Evolutionary conservation across 2,113 vertebrate genomes (phyloP).

Genomic region (Pelecanoides urinatrix): DNA sequence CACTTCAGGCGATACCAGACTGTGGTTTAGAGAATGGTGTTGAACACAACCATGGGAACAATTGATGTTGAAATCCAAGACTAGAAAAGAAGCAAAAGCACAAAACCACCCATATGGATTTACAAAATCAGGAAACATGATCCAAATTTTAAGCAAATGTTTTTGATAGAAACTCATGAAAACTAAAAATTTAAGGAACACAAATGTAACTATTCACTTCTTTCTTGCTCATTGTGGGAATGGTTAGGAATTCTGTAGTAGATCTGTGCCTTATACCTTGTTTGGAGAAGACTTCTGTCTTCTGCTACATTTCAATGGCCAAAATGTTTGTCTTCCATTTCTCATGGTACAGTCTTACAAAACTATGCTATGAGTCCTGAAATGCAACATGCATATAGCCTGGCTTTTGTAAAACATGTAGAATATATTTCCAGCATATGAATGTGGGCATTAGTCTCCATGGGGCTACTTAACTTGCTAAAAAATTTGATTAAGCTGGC

Average conservation of each 20-base stretch:
- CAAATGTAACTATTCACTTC: background rate
- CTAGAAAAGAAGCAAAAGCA: background rate
- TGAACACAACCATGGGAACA: slow-evolving; percentile 1
- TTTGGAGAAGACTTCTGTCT: background rate
- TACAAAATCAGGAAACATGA: background rate
- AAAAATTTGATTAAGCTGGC: background rate
- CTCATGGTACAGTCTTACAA: background rate
- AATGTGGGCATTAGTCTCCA: background rate
- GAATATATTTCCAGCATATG: background rate
- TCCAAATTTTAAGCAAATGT: background rate
- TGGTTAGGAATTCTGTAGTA: background rate
- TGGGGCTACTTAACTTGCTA: background rate
- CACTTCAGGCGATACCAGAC: background rate
- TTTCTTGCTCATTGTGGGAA: background rate
- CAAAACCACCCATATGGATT: background rate
- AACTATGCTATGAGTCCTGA: background rate
- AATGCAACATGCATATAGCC: background rate
- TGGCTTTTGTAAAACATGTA: background rate
- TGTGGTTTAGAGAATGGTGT: background rate
- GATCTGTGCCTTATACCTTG: background rate
- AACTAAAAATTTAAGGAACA: background rate
- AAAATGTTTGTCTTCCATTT: background rate
- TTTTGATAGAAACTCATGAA: background rate
- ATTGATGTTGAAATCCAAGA: background rate
- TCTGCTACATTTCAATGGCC: background rate